Base-by-base conservation (phyloP, 1,140 invertebrate species). In the Contarinia nasturtii region DNA sequence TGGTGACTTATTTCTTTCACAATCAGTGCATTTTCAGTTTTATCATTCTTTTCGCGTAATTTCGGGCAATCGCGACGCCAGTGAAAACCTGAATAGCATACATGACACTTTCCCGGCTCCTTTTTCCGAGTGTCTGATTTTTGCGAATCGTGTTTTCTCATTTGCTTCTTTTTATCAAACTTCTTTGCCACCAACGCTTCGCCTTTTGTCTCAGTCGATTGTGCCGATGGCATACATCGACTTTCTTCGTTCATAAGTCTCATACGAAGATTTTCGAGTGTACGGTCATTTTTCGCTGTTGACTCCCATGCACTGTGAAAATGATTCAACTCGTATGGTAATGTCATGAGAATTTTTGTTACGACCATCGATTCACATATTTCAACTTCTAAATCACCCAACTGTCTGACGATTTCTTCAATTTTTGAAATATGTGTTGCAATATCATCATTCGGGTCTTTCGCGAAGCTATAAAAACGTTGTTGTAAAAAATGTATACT, bases 251-350 rank as follows among this genome's bases (percentile, higher is more conserved):
- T 50, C 7, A 54, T 47, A n/a, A 64, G 44, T 19, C 60, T 50
- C 2, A 57, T 52, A 0, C 44, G 55, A 2, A 64, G 45, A 21
- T 64, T 56, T 27, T 53, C 45, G 3, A 56, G 45, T 7, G 55
- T 64, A 49, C 54, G 54, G 10, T 57, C 49, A 34, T 19, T 48
- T 2, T 8, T 40, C n/a, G 37, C 27, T 7, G 51, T 55, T 37
- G 55, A 58, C 18, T 66, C 61, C 61, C 63, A 67, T 1, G 60
- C 63, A 42, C 51, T 60, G 0, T 57, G 44, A 47, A 67, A 67
- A 49, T 63, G 54, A 7, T 51, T 52, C 38, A 49, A 56, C 5
- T 45, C 19, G 7, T 50, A 19, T n/a, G 61, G 60, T 8, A 61
- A 41, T 10, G 57, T 54, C 51, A 55, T 55, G 11, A 62, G 38